Base-by-base conservation (phyloP, 2,113 vertebrate genomes). In the Paedocypris sp. region DNA sequence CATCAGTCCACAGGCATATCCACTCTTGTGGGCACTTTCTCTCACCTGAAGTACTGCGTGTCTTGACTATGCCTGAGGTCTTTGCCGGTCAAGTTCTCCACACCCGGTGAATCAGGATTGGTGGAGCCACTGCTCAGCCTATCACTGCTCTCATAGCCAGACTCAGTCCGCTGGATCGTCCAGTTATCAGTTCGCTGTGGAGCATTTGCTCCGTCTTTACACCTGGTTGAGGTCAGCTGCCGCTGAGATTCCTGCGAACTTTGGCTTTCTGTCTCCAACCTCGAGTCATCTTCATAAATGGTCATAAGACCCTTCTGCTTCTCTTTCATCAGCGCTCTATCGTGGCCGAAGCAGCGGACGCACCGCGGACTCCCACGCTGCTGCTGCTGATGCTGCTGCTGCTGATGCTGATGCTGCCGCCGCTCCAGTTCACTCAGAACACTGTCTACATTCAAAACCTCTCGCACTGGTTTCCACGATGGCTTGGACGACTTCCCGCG, bases 121-220 rank as follows among this genome's bases (percentile, higher is more conserved):
- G 90, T 86, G 57, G 94, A 94, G 13, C 88, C 91, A 1, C 90
- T 96, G 78, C 92, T 93, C 68, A 93, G 82, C 22, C 89, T 82
- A 51, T 95, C 91, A 5, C 91, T 94, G 82, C 92, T 97, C 78
- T 98, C 93, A 3, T 94, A 94, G 0, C 92, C 95, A 5, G 92
- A 95, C 75, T 98, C 94, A 0, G 91, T 93, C 74, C 92, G 91
- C 60, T 93, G 94, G 67, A 91, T 88, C 57, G 88, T 92, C 92
- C 93, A 92, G 38, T 78, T 91, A 3, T 91, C 88, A 8, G 75
- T 69, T 4, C 74, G 82, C 59, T 82, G 72, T 66, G 86, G 83
- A 4, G 82, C 80, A 62, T 90, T 89, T 18, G 74, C 36, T 22
- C 84, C 71, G 12, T 77, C 75, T 62, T 80, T 85, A 4, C 52